Conservation (phyloP, 2,113 vertebrate genomes). For the Tympanuchus pallidicinctus region DNA sequence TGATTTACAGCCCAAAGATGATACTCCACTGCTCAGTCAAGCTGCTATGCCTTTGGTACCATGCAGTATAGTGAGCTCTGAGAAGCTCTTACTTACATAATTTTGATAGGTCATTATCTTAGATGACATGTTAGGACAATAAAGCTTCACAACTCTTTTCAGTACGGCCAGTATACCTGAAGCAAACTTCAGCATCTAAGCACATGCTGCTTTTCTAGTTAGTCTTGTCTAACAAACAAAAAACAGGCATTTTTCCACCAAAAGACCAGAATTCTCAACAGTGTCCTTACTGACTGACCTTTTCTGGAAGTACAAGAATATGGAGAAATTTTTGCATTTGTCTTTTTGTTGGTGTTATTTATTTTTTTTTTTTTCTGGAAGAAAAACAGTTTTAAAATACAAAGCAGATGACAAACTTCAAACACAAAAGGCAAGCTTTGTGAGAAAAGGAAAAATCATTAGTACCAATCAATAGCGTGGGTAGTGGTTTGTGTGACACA, state of each 20-base stretch:
- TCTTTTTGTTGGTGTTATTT: neutral
- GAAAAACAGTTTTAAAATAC: neutral
- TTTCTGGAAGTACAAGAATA: neutral
- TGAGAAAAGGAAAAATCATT: neutral
- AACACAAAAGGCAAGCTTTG: neutral
- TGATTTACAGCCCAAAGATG: neutral
- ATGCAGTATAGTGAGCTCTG: neutral
- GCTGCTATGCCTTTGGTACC: neutral
- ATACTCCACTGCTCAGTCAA: neutral
- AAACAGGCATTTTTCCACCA: neutral
- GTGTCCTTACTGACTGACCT: neutral
- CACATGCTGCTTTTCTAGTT: rapidly evolving
- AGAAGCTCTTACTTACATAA: neutral
- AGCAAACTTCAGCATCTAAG: neutral
- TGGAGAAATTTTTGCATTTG: neutral
- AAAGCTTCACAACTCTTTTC: neutral
- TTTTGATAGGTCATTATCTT: neutral
- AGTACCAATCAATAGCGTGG: neutral
- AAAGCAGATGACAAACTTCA: neutral
- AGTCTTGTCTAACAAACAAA: neutral
- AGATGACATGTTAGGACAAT: neutral
- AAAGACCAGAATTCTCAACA: neutral
- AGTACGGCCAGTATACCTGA: neutral
- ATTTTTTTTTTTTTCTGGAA: neutral
- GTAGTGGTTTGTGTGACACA: neutral